Evolutionary conservation across 2,888 invertebrate genomes (phyloP).

Genomic region (Crematogaster levior): DNA sequence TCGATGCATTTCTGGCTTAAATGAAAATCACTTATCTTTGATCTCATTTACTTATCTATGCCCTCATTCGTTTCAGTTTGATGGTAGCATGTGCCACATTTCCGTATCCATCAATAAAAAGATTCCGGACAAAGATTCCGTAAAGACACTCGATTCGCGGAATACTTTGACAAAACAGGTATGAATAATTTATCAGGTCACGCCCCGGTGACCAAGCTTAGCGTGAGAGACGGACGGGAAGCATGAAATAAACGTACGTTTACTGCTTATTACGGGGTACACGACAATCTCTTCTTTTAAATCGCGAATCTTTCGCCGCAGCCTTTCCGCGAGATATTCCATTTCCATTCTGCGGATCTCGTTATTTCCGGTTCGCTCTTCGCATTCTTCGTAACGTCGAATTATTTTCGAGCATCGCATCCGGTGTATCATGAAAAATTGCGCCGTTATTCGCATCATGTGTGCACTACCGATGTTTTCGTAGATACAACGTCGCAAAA

Average conservation of each 20-base stretch:
- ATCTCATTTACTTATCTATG: neutral
- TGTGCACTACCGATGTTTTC: slow-evolving; percentile 33
- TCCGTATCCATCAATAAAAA: neutral
- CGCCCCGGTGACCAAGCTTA: slow-evolving; percentile 38
- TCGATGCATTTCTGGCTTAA: neutral
- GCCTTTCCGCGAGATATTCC: slow-evolving; percentile 59
- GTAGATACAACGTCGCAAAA: slow-evolving; percentile 2
- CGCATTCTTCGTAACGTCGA: slow-evolving; percentile 43
- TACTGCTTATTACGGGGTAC: slow-evolving; percentile 64
- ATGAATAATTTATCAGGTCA: slow-evolving; percentile 73
- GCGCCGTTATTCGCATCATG: slow-evolving; percentile 29
- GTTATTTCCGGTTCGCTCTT: slow-evolving; percentile 69
- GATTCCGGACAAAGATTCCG: neutral
- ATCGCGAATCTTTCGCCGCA: slow-evolving; percentile 63
- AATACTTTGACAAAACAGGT: slow-evolving; percentile 48
- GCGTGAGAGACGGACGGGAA: slow-evolving; percentile 29
- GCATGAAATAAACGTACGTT: slow-evolving; percentile 44
- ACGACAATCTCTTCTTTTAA: slow-evolving; percentile 65
- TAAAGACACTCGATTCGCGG: slow-evolving; percentile 28
- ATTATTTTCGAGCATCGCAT: slow-evolving; percentile 39
- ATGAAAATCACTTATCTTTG: neutral
- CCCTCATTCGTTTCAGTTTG: slow-evolving; percentile 5
- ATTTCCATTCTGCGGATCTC: slow-evolving; percentile 65
- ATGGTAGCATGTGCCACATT: neutral
- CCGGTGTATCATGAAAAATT: slow-evolving; percentile 32